Evolutionary conservation across 2,888 invertebrate genomes (phyloP), one percentile per base, ranked within the genome.

Genomic region (Vannuccia rotundouncinata): DNA sequence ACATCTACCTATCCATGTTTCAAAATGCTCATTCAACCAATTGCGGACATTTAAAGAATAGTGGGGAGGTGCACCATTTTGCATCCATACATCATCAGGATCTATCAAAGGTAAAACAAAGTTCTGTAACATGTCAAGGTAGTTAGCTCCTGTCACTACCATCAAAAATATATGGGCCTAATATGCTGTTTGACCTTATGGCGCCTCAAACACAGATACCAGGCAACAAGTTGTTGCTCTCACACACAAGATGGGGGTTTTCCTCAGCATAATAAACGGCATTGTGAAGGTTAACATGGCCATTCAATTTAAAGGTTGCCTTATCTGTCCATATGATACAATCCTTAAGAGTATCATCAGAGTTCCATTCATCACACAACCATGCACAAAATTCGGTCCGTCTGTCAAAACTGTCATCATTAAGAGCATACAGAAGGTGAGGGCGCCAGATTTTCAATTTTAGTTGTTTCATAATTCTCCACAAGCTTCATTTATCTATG

Each of bases 181-280:
- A 66, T 27, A 13, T 27, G 13, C 66, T 27, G 25, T 5, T 66
- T 66, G 66, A 66, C 25, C 2, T 17, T 17, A 22, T 66, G 25
- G 66, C 66, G 10, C 66, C 66, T 27, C 66, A 66, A 66, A 66
- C 66, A 66, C 66, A 66, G 66, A 66, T 66, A 66, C 25, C 66
- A 66, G 66, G 66, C 66, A 27, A 66, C 66, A 66, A 66, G 66
- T 66, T 66, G 66, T 66, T 66, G 66, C 66, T 66, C 25, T 66
- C 66, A 66, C 66, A 66, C 25, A 66, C 66, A 27, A 66, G 66
- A 27, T 66, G 66, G 10, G 10, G 22, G 66, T 66, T 66, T 66
- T 66, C 66, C 13, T 22, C 66, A 66, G 66, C 13, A 5, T 66
- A 66, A 66, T 66, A 66, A 66, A 66, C 66, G 66, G 66, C 66